Base-by-base conservation (phyloP, 2,888 invertebrate genomes). In the Diadegma fenestrale region DNA sequence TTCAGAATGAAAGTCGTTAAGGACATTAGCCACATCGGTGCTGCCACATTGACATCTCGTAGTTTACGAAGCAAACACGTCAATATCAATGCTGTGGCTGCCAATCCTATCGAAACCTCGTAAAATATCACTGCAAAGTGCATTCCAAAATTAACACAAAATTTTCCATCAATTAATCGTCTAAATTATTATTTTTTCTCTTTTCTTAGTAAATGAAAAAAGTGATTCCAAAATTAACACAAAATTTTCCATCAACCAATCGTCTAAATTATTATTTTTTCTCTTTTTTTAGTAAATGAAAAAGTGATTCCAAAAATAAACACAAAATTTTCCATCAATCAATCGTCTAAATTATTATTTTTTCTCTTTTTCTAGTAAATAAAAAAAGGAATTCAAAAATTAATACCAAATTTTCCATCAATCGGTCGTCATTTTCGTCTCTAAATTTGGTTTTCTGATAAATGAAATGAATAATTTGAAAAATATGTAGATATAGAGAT, bases 41-140 rank as follows among this genome's bases (percentile, higher is more conserved):
- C 88, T 1, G 90, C 80, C 3, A 87, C 80, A 41, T 58, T 90
- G 22, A 88, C 89, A 6, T 86, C 85, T 79, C 92, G 90, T 45
- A 93, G 79, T 87, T 93, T 93, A 14, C 93, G 91, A 19, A 93
- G 80, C 8, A 92, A n/a, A 0, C 88, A 89, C 17, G 93, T 93
- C n/a, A 91, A 33, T 6, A 93, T 80, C 77, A 93, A 81, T 0
- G 91, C 92, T 54, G 91, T 90, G 0, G 89, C 85, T 3, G 93
- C 91, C 76, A 93, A 58, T 1, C 88, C 86, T 45, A 93, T 33
- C 0, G 93, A 93, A 75, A 80, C 63, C 80, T 87, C 86, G 54
- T 93, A 93, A 71, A 92, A 93, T 8, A 92, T 75, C 22, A 93
- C 93, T 93, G 86, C 10, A 88, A 90, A 3, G 37, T 63, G n/a